Conservation (phyloP, 2,888 invertebrate species). For the Amphimallon solstitiale region DNA sequence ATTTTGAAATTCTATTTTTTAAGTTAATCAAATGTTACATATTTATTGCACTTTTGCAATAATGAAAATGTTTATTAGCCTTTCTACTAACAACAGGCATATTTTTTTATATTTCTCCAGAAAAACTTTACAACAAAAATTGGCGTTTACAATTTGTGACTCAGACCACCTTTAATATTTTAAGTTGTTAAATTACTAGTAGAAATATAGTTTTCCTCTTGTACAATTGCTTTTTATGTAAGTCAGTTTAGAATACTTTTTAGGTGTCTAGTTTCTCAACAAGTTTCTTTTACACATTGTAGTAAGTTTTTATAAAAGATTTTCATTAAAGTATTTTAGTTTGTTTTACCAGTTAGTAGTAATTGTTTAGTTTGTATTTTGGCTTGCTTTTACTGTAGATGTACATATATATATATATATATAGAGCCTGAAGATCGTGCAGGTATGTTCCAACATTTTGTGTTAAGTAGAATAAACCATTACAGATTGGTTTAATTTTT, state of each 20-base stretch:
- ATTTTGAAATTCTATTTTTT: not conserved
- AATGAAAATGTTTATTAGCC: slow-evolving; percentile 2
- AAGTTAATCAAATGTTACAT: slow-evolving; percentile 5
- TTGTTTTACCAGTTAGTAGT: not conserved
- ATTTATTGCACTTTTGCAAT: slow-evolving; percentile 1
- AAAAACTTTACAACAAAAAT: not conserved
- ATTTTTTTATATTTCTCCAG: not conserved
- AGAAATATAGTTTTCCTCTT: slow-evolving; percentile 4
- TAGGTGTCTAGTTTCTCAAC: slow-evolving; percentile 30
- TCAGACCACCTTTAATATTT: slow-evolving; percentile 17
- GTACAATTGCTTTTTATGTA: slow-evolving; percentile 15
- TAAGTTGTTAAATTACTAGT: not conserved
- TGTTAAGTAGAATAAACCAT: slow-evolving; percentile 20
- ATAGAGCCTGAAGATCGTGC: slow-evolving; percentile 40
- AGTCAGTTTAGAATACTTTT: slow-evolving; percentile 22
- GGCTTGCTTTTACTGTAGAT: slow-evolving; percentile 40
- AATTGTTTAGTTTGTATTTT: slow-evolving; percentile 16
- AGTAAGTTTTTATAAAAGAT: slow-evolving; percentile 8
- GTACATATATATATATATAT: slow-evolving; percentile 8
- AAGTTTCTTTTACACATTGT: slow-evolving; percentile 25
- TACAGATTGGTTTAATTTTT: slow-evolving; percentile 25
- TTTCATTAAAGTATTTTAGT: slow-evolving; percentile 18
- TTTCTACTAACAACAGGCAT: slow-evolving; percentile 10
- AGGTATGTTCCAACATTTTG: slow-evolving; percentile 39
- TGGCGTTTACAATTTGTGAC: slow-evolving; percentile 2